These are phyloP conservation scores for Strigamia crassipes DNA, from an alignment of 2,888 invertebrate species.

Conservation along the genomic window DNA sequence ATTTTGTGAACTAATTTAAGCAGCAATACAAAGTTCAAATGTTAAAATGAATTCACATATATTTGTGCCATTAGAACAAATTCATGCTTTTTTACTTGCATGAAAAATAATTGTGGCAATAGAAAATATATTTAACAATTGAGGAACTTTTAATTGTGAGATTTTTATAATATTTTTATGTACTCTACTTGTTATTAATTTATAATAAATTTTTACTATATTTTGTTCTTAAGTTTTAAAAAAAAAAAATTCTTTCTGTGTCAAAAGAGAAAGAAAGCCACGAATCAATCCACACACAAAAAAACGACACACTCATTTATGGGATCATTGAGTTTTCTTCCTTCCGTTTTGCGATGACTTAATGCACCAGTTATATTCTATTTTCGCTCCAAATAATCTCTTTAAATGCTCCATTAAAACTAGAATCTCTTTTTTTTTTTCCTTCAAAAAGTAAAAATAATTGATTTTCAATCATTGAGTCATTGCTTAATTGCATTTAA, in stretches of 20 bases:
- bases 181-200: slow-evolving; percentile 2
- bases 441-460: background rate
- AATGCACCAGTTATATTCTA: background rate
- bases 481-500: background rate
- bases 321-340: background rate
- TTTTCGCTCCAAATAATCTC: background rate
- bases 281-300: background rate
- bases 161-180: background rate
- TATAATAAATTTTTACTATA: background rate
- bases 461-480: background rate
- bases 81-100: background rate
- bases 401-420: background rate
- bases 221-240: background rate
- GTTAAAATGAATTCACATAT: background rate
- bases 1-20: background rate
- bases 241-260: background rate
- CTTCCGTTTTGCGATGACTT: background rate
- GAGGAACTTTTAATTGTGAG: background rate
- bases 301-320: background rate
- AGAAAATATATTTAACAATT: background rate
- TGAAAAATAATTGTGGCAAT: background rate
- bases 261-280: background rate
- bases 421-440: background rate
- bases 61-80: slow-evolving; percentile 5
- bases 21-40: background rate